These are phyloP conservation scores for Athene cunicularia DNA, from an alignment of 2,113 vertebrate species.

Conservation along the genomic window DNA sequence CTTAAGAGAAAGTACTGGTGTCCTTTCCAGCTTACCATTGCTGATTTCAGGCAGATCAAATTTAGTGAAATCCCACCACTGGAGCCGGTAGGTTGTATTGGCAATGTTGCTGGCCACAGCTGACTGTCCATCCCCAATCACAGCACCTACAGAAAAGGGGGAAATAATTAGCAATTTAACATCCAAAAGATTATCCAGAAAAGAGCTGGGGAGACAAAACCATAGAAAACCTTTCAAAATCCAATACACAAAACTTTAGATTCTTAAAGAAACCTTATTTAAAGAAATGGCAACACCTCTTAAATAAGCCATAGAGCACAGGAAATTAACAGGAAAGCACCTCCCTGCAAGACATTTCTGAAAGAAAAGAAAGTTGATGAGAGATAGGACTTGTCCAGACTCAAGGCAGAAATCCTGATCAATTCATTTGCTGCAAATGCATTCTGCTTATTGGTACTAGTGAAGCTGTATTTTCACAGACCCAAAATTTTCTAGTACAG, in stretches of 20 bases:
- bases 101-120: slow-evolving; percentile 99
- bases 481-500: not conserved
- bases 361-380: not conserved
- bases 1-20: not conserved
- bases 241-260: not conserved
- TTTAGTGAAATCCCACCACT: slow-evolving; percentile 99
- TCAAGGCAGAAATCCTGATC: not conserved
- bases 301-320: not conserved
- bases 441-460: not conserved
- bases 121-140: slow-evolving; percentile 97
- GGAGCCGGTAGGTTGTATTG: slow-evolving; percentile 96
- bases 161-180: not conserved
- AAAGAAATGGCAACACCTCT: not conserved
- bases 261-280: slow-evolving; percentile 5
- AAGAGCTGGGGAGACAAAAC: not conserved
- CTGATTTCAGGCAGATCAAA: slow-evolving; percentile 99
- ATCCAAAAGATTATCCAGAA: not conserved
- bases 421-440: not conserved
- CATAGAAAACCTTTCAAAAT: not conserved
- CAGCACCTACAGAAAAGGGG: slow-evolving; percentile 82
- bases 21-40: slow-evolving; percentile 84
- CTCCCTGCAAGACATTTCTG: not conserved
- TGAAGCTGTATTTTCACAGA: not conserved
- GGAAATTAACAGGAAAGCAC: slow-evolving; percentile 25
- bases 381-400: not conserved